These are phyloP conservation scores for Sussaba pulchella DNA, from an alignment of 2,888 invertebrate genomes.

Conservation along the genomic window DNA sequence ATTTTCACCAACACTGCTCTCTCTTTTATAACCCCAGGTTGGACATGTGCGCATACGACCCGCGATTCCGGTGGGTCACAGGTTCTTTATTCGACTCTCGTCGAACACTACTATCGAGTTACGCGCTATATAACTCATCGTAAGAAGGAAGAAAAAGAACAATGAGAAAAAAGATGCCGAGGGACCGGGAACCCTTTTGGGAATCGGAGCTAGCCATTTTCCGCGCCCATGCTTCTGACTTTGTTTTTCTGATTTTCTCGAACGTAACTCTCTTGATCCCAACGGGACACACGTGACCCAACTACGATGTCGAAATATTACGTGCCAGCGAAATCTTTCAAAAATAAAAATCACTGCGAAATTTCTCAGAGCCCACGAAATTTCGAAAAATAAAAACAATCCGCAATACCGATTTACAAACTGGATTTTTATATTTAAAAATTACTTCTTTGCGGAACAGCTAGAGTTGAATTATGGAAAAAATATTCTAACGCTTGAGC, in stretches of 20 bases:
- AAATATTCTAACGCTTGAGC: too few relatives aligned
- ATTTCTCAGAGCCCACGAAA: too few relatives aligned
- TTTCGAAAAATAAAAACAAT: too few relatives aligned
- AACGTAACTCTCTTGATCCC: too few relatives aligned
- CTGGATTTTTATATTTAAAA: too few relatives aligned
- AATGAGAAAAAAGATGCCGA: background rate
- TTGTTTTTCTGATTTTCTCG: slow-evolving; percentile 11
- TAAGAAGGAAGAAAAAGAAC: background rate
- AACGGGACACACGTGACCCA: too few relatives aligned
- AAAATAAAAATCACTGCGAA: too few relatives aligned
- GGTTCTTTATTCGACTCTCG: slow-evolving; percentile 21
- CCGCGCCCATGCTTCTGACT: background rate
- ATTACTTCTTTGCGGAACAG: too few relatives aligned
- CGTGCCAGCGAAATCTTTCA: too few relatives aligned
- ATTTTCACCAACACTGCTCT: background rate
- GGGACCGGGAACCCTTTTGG: slow-evolving; percentile 7
- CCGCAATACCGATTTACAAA: too few relatives aligned
- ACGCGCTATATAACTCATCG: background rate
- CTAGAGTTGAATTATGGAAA: too few relatives aligned
- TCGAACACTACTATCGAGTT: slow-evolving; percentile 1
- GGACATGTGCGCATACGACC: slow-evolving; percentile 11
- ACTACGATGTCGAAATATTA: too few relatives aligned
- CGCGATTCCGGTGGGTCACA: slow-evolving; percentile 10
- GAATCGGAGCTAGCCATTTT: background rate
- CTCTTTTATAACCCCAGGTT: slow-evolving; percentile 21